phyloP scores from a whole-genome alignment of 2,888 invertebrate genomes.

The Amblyjoppa proteus region DNA sequence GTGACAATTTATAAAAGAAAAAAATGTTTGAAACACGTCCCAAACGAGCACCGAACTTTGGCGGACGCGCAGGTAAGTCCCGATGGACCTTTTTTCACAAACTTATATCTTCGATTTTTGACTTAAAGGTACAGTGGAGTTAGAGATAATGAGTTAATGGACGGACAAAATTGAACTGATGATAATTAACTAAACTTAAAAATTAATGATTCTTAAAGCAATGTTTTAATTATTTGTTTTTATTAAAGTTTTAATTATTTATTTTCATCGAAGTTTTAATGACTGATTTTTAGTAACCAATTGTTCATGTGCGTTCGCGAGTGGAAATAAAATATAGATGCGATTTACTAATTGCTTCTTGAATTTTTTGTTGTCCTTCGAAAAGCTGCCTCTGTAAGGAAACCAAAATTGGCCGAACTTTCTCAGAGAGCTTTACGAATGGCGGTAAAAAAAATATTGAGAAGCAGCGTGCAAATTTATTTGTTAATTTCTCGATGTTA shows the following conservation, averaged over 20 bases:
- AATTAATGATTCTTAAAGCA: too few relatives aligned
- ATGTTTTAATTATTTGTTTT: neutral
- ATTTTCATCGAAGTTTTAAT: too few relatives aligned
- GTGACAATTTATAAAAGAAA: neutral
- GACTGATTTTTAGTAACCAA: neutral
- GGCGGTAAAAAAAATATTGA: too few relatives aligned
- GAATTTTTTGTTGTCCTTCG: neutral
- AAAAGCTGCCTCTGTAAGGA: too few relatives aligned
- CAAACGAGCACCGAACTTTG: constrained; percentile 29
- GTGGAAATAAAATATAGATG: neutral
- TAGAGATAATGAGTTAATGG: neutral
- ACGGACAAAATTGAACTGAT: neutral
- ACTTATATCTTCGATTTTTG: neutral
- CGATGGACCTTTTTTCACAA: neutral
- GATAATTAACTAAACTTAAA: neutral
- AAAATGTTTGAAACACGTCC: constrained; percentile 41
- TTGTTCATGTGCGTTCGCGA: neutral
- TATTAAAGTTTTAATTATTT: neutral
- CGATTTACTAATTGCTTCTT: neutral
- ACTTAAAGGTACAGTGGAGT: neutral
- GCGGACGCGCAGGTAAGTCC: constrained; percentile 5
- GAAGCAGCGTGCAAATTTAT: too few relatives aligned
- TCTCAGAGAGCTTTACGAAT: too few relatives aligned
- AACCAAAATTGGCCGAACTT: too few relatives aligned
- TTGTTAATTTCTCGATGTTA: too few relatives aligned